A percentile compares a stretch with the other conserved stretches of the same genome.
Evolutionary conservation across 2,888 invertebrate species (phyloP).

Genomic region (Scrobipalpa costella): DNA sequence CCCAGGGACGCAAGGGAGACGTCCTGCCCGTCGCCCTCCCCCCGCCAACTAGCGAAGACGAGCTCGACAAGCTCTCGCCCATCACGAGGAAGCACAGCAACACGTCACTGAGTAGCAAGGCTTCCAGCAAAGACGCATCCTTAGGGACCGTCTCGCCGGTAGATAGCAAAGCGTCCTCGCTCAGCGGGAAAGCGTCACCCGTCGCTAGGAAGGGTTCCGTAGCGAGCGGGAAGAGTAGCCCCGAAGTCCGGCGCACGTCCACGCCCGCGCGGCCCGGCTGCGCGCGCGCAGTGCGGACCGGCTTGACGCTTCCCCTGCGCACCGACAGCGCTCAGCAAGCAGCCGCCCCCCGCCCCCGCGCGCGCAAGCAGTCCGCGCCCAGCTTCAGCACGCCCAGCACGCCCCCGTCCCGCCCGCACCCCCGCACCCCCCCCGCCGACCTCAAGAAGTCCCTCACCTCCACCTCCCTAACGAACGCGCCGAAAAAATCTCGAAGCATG

Average conservation of each 20-base stretch:
- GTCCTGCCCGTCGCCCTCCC: conserved; percentile 56
- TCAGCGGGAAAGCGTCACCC: conserved; percentile 32
- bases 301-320: conserved; percentile 28
- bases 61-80: conserved; percentile 29
- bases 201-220: conserved; percentile 23
- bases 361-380: conserved; percentile 65
- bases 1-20: conserved; percentile 62
- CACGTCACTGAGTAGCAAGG: conserved; percentile 68
- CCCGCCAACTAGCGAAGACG: conserved; percentile 27
- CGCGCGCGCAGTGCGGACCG: conserved; percentile 22
- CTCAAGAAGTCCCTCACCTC: conserved; percentile 59
- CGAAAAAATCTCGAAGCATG: conserved; percentile 74
- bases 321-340: conserved; percentile 47
- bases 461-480: conserved; percentile 44
- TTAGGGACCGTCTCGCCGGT: conserved; percentile 34
- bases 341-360: too few relatives aligned
- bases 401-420: conserved; percentile 55
- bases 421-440: conserved; percentile 59
- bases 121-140: conserved; percentile 55
- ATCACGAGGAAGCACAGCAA: conserved; percentile 39
- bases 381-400: conserved; percentile 60
- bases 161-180: conserved; percentile 30
- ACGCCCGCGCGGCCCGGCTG: conserved; percentile 27
- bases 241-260: conserved; percentile 31
- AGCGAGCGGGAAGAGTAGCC: conserved; percentile 39